These are phyloP conservation scores for Troglohyphantes excavatus DNA, from an alignment of 2,888 invertebrate species.

Conservation along the genomic window DNA sequence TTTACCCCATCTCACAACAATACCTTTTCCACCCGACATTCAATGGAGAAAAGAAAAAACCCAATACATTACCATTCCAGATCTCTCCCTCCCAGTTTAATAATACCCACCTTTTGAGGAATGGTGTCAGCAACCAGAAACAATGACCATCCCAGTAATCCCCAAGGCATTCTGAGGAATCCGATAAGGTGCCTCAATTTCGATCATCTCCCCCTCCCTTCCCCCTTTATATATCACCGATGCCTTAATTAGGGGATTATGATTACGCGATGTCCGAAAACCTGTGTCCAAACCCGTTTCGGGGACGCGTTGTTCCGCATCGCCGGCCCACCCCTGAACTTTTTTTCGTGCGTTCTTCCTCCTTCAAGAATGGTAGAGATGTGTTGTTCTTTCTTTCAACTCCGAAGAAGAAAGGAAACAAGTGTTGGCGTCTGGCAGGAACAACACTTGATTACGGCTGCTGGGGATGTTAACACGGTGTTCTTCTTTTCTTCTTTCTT, in stretches of 20 bases:
- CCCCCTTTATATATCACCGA: too few relatives aligned
- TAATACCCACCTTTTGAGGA: not conserved
- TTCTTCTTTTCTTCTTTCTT: not conserved
- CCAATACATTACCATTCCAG: not conserved
- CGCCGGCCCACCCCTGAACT: not conserved
- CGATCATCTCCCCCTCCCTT: too few relatives aligned
- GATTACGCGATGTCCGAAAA: conserved; percentile 24
- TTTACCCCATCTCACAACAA: not conserved
- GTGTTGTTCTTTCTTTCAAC: not conserved
- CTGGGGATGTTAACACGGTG: not conserved
- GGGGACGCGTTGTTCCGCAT: conserved; percentile 52
- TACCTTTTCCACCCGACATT: not conserved
- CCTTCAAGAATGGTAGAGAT: not conserved
- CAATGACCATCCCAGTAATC: conserved; percentile 51
- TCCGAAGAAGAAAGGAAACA: too few relatives aligned
- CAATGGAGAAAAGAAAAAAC: too few relatives aligned
- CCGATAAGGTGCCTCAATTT: conserved; percentile 45
- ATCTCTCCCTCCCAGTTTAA: not conserved
- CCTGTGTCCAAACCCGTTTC: conserved; percentile 8
- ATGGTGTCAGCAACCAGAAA: conserved; percentile 55
- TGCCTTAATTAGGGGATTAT: conserved; percentile 46
- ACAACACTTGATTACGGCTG: not conserved
- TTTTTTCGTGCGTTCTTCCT: not conserved
- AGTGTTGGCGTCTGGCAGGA: not conserved
- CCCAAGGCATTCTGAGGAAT: conserved; percentile 7